phyloP scores from a whole-genome alignment of 2,888 invertebrate species.

The Nemotelus nigrinus region DNA sequence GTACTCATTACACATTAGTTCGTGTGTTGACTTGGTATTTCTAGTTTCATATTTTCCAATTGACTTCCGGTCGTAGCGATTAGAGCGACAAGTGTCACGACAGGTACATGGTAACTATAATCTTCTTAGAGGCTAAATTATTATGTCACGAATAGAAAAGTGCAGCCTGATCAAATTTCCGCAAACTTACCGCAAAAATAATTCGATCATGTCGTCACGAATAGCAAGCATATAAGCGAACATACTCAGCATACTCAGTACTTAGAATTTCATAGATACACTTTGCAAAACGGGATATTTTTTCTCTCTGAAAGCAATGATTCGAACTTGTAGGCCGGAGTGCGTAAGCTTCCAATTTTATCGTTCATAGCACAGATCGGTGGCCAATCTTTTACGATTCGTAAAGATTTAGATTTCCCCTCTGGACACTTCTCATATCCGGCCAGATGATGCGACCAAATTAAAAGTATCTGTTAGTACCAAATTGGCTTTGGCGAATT shows the following conservation, averaged over 20 bases:
- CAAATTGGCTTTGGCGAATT: neutral
- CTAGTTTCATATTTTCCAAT: neutral
- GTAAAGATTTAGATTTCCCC: neutral
- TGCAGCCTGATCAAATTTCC: constrained; percentile 42
- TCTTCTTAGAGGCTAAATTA: constrained; percentile 29
- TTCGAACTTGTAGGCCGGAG: neutral
- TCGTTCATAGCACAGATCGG: neutral
- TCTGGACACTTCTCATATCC: neutral
- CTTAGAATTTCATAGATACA: no score
- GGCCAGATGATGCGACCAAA: neutral
- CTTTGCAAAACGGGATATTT: no score
- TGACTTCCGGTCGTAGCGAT: constrained; percentile 4
- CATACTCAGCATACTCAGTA: no score
- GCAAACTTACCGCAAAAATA: neutral
- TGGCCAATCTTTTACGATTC: neutral
- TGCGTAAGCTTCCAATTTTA: constrained; percentile 24
- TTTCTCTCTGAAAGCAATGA: no score
- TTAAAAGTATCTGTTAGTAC: neutral
- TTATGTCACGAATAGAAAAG: constrained; percentile 32
- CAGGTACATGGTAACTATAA: neutral
- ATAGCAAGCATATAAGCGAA: no score
- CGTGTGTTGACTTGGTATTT: no score
- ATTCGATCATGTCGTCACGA: no score
- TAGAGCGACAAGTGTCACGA: neutral
- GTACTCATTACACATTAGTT: no score